These are phyloP conservation scores for Mycteria americana DNA, from an alignment of 2,797 vertebrate species.

Conservation along the genomic window DNA sequence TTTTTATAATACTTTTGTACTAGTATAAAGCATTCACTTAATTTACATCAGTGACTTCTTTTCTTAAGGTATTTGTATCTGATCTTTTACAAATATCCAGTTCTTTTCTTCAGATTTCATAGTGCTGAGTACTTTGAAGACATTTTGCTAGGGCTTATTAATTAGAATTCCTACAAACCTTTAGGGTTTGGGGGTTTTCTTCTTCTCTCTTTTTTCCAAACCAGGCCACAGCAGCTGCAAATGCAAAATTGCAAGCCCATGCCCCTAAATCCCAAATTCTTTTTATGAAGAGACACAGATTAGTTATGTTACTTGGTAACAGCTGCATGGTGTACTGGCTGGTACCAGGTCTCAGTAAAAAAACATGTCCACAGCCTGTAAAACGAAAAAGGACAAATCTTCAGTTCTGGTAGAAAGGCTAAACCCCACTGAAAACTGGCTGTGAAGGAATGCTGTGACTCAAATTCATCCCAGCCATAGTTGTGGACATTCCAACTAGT, in stretches of 20 bases:
- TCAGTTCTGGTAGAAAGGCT: neutral
- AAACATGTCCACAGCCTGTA: neutral
- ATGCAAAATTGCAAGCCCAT: neutral
- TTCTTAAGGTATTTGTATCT: constrained; percentile 22
- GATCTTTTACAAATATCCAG: constrained; percentile 17
- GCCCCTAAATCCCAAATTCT: neutral
- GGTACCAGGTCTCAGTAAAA: neutral
- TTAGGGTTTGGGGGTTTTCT: neutral
- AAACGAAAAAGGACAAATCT: neutral
- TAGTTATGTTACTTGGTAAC: neutral
- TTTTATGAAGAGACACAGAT: neutral
- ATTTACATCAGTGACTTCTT: constrained; percentile 26
- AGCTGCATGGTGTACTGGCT: neutral
- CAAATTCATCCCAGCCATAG: neutral
- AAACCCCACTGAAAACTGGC: neutral
- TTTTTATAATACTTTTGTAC: constrained; percentile 42
- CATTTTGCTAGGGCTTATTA: neutral
- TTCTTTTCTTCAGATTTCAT: neutral
- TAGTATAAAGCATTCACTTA: constrained; percentile 33
- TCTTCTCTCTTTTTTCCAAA: neutral
- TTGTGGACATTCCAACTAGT: neutral
- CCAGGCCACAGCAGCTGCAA: neutral
- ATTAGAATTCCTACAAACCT: neutral
- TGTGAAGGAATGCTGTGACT: neutral
- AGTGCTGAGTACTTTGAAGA: neutral